Evolutionary conservation across 2,888 invertebrate genomes (phyloP), one percentile per base, ranked within the genome.

Genomic region (Hypsopygia costalis): DNA sequence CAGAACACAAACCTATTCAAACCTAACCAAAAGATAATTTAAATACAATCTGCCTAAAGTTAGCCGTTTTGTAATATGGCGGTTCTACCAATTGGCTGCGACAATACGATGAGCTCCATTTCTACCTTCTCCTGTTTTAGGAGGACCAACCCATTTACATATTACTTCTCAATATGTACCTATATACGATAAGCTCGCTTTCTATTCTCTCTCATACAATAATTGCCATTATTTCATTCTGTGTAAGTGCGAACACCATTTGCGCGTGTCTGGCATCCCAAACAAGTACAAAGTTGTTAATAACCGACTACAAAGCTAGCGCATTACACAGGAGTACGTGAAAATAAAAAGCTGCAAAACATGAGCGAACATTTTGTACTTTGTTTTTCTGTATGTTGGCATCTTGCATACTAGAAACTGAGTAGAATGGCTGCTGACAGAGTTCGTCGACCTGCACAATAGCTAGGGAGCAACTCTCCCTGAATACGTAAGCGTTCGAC

Each of bases 261-360:
- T 30, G 11, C 11, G 21, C 22, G 27, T 25, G 30, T 37, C 31
- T 37, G 29, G 4, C 16, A 3, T 16, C 4, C n/a, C n/a, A 31
- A 25, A 37, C 36, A 11, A 31, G 34, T 34, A 11, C 9, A 36
- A 36, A 36, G 16, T 30, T 37, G 36, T 31, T 37, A 30, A 37
- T 37, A 37, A 8, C 11, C 21, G n/a, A 4, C 25, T 16, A 22
- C 36, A 37, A 30, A 37, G 30, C 11, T 10, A 8, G 29, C n/a
- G 29, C 3, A 16, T 2, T 16, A 29, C 10, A 29, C 16, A 10
- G 11, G 25, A 38, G 22, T 33, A 33, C 16, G 27, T 34, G 32
- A 33, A 39, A 33, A 33, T 39, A 39, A 39, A 39, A 39, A 39
- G 25, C 33, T 39, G 28, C 16, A 28, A 39, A 39, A 39, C 27